Base-by-base conservation (phyloP, 1,140 invertebrate species). In the Steinernema khuongi region DNA sequence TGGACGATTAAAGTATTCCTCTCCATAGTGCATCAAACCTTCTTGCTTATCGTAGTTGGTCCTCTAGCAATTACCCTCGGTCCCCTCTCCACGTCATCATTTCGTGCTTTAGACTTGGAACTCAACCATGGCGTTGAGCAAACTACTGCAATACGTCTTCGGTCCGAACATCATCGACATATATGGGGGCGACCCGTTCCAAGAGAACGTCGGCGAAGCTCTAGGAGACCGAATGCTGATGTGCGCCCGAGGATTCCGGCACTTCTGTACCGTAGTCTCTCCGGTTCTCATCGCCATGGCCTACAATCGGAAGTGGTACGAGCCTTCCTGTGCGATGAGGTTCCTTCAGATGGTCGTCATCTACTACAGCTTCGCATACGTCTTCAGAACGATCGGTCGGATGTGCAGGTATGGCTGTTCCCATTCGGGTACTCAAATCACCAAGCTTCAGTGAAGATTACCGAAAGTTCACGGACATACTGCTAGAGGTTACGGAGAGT, bases 121-220 rank as follows among this genome's bases (percentile, higher is more conserved):
- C 28, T 68, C 11, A 68, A 31, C n/a, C 67, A 68, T 68, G 67
- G 50, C 50, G 4, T 31, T 68, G 18, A 31, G 29, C 32, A 68
- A 31, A 68, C 32, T 68, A 31, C 22, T 18, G 22, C 14, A 68
- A 14, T 68, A 68, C 18, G 2, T 68, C 7, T 31, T 68, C 29
- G 67, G 29, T 4, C 67, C 29, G 32, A 14, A 31, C 18, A 31
- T 68, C 22, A 7, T 68, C 4, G 14, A 18, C 14, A 18, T 14
- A 2, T 68, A 29, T 31, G 18, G 7, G 31, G 32, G n/a, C 11
- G 29, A 31, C 7, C 68, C 28, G 18, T 71, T 69, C 26, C 60
- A 41, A 31, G 36, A 44, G 41, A 71, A 71, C 26, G 11, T 29
- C n/a, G 14, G 2, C 26, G 70, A 71, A 71, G 36, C 70, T 7